Percentiles rank a stretch among this genome's conserved stretches.
Conservation (phyloP, 2,888 invertebrate species). For the Drosophila gaucha region DNA sequence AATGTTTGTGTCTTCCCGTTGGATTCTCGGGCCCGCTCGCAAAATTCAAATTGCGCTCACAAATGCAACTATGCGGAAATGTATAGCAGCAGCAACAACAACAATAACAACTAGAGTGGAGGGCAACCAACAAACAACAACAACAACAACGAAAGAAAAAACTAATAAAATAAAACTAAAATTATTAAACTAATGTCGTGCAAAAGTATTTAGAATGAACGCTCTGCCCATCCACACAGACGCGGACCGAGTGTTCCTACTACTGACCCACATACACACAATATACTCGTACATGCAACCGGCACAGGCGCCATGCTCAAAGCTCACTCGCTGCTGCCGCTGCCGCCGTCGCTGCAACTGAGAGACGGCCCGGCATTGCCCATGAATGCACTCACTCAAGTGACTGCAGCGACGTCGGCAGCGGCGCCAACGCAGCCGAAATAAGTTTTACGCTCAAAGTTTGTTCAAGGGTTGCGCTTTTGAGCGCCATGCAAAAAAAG, state of each 20-base stretch:
- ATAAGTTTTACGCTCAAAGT: conserved; percentile 56
- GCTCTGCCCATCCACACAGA: conserved; percentile 55
- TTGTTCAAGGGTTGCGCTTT: conserved; percentile 55
- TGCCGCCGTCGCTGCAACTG: conserved; percentile 2
- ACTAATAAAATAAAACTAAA: conserved; percentile 11
- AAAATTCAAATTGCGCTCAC: conserved; percentile 32
- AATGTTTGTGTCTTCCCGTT: conserved; percentile 51
- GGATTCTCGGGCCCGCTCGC: conserved; percentile 45
- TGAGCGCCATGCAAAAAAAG: conserved; percentile 40
- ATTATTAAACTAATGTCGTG: conserved; percentile 58
- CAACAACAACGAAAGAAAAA: neutral
- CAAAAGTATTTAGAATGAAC: conserved; percentile 46
- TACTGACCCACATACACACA: conserved; percentile 81
- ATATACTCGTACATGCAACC: conserved; percentile 36
- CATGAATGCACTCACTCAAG: conserved; percentile 34
- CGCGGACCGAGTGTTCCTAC: conserved; percentile 72
- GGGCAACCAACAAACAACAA: conserved; percentile 15
- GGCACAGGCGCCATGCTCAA: conserved; percentile 64
- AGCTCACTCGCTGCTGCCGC: conserved; percentile 11
- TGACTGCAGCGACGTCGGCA: conserved; percentile 16
- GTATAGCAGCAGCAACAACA: conserved; percentile 1
- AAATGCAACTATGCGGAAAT: conserved; percentile 59
- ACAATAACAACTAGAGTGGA: neutral
- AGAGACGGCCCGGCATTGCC: conserved; percentile 17
- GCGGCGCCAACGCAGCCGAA: conserved; percentile 41